A percentile compares a stretch with the other conserved stretches of the same genome.
These are phyloP conservation scores for Glomeris marginata DNA, from an alignment of 2,888 invertebrate species.

Conservation along the genomic window DNA sequence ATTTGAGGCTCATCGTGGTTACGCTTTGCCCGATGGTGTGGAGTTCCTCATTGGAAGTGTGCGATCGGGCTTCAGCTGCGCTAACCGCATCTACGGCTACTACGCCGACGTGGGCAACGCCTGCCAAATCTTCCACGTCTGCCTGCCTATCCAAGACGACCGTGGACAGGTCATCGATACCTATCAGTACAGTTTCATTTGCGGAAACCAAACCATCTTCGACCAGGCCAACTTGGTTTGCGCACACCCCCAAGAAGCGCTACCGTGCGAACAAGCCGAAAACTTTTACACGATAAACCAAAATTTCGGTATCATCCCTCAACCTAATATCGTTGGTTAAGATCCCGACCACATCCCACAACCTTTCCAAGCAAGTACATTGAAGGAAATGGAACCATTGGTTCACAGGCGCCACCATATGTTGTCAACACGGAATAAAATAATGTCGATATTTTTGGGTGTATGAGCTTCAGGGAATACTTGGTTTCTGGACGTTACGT, in stretches of 20 bases:
- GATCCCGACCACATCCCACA: too few relatives aligned
- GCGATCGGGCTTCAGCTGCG: slow-evolving; percentile 6
- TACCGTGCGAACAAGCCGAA: slow-evolving; percentile 19
- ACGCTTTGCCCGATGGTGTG: slow-evolving; percentile 10
- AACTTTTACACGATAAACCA: slow-evolving; percentile 19
- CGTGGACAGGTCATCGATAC: neutral
- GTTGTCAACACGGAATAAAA: too few relatives aligned
- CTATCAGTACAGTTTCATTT: slow-evolving; percentile 18
- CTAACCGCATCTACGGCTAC: slow-evolving; percentile 9
- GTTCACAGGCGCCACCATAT: too few relatives aligned
- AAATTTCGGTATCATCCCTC: slow-evolving; percentile 16
- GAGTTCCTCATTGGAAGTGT: slow-evolving; percentile 12
- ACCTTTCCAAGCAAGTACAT: too few relatives aligned
- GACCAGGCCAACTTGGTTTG: slow-evolving; percentile 20
- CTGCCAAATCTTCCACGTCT: slow-evolving; percentile 11
- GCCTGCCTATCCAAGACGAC: slow-evolving; percentile 7
- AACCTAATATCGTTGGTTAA: too few relatives aligned
- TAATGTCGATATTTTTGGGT: too few relatives aligned
- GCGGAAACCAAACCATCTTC: slow-evolving; percentile 21
- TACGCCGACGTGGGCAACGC: slow-evolving; percentile 10
- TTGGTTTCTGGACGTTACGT: too few relatives aligned
- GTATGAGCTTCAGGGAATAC: too few relatives aligned
- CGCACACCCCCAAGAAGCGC: slow-evolving; percentile 17
- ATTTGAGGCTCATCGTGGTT: slow-evolving; percentile 5
- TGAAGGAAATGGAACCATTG: too few relatives aligned